Percentiles rank a stretch among this genome's conserved stretches.
These are phyloP conservation scores for Meteorus colon DNA, from an alignment of 2,888 invertebrate species.

Conservation along the genomic window DNA sequence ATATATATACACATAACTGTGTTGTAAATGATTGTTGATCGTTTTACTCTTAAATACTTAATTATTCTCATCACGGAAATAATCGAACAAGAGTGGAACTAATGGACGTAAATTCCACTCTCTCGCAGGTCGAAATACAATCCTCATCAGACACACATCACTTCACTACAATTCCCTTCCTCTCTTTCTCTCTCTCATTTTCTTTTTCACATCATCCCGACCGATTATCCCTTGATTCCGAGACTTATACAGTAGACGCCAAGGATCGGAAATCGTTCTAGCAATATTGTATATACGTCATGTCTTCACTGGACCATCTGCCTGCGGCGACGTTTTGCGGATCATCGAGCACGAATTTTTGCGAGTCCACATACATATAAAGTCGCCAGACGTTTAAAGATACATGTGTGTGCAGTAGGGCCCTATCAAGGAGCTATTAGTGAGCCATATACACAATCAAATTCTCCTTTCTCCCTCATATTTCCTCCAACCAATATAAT, in stretches of 20 bases:
- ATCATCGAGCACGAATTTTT: constrained; percentile 35
- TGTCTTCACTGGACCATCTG: constrained; percentile 29
- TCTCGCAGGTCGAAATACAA: constrained; percentile 31
- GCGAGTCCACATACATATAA: neutral
- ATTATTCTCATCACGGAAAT: constrained; percentile 39
- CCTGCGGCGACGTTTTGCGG: constrained; percentile 42
- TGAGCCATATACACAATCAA: neutral
- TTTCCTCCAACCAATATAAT: neutral
- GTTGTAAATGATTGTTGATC: constrained; percentile 25
- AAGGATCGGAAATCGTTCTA: constrained; percentile 33
- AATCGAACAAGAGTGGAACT: constrained; percentile 39
- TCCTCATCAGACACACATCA: neutral
- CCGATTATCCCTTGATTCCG: constrained; percentile 37
- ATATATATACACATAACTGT: neutral
- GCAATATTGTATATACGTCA: constrained; percentile 31
- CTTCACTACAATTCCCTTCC: neutral
- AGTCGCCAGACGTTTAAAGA: neutral
- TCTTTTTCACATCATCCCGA: constrained; percentile 30
- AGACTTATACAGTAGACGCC: constrained; percentile 7
- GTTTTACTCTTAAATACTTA: constrained; percentile 32
- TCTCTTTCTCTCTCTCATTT: constrained; percentile 6
- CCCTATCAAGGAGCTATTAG: neutral
- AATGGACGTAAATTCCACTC: constrained; percentile 32
- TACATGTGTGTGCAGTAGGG: neutral
- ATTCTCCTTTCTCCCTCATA: neutral